phyloP scores from a whole-genome alignment of 2,888 invertebrate genomes.

The Drosophila ustulata region DNA sequence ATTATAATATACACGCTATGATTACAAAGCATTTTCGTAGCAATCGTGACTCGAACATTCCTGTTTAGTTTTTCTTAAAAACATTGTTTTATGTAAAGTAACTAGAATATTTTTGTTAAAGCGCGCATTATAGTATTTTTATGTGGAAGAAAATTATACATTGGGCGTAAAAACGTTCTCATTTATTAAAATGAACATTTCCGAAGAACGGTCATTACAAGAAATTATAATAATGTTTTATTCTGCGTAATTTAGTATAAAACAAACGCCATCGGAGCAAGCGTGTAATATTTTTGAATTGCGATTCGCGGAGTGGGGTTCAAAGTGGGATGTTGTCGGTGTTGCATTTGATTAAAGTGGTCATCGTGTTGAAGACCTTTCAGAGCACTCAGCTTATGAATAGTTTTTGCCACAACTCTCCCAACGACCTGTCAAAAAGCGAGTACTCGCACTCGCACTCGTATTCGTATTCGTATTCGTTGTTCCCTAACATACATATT shows the following conservation, averaged over 20 bases:
- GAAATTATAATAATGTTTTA: not conserved
- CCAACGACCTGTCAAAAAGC: slow-evolving; percentile 13
- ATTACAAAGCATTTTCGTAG: too few relatives aligned
- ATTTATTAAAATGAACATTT: not conserved
- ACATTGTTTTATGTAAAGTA: not conserved
- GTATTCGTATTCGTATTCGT: not conserved
- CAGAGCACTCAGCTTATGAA: slow-evolving; percentile 4
- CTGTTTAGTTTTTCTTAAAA: too few relatives aligned
- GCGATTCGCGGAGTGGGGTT: not conserved
- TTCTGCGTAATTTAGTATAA: not conserved
- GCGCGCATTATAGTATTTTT: not conserved
- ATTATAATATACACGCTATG: too few relatives aligned
- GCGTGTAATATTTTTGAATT: slow-evolving; percentile 18
- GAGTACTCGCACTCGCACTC: slow-evolving; percentile 1
- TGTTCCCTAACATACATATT: slow-evolving; percentile 12
- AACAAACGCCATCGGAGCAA: slow-evolving; percentile 40
- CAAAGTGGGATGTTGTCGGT: slow-evolving; percentile 21
- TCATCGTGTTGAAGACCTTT: slow-evolving; percentile 31
- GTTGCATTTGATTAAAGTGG: slow-evolving; percentile 50
- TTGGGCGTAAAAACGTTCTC: not conserved
- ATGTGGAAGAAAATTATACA: not conserved
- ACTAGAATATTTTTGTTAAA: not conserved
- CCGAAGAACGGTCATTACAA: not conserved
- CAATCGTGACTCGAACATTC: too few relatives aligned
- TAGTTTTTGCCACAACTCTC: slow-evolving; percentile 28